Percentiles rank a stretch among this genome's conserved stretches.
phyloP scores from a whole-genome alignment of 2,113 vertebrate genomes.

The Lanius ludovicianus region DNA sequence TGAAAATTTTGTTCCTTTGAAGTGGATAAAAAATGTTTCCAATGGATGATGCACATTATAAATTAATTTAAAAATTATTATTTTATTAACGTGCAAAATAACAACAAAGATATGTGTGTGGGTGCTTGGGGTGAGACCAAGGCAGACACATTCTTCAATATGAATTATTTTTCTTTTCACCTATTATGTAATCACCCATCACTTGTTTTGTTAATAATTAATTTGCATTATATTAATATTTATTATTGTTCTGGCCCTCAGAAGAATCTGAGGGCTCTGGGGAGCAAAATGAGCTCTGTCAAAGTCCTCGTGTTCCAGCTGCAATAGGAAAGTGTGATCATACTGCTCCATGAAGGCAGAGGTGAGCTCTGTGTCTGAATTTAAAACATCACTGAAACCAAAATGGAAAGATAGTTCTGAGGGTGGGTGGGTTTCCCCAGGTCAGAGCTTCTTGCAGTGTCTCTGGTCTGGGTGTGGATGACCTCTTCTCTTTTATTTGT shows the following conservation, averaged over 20 bases:
- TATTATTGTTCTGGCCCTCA: background rate
- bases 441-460: background rate
- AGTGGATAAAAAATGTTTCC: background rate
- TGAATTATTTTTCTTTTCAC: background rate
- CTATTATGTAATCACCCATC: background rate
- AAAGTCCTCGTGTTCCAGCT: background rate
- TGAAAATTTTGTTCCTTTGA: background rate
- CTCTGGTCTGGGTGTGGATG: background rate
- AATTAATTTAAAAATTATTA: background rate
- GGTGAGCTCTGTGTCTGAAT: background rate
- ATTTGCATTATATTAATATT: background rate
- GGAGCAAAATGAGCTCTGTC: background rate
- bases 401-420: background rate
- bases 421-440: background rate
- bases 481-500: background rate
- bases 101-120: background rate
- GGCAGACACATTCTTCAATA: background rate
- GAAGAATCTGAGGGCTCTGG: background rate
- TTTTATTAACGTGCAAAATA: background rate
- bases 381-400: background rate
- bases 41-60: background rate
- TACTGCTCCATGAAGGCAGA: accelerated
- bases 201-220: background rate
- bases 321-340: accelerated
- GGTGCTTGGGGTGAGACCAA: background rate